Evolutionary conservation across 2,113 vertebrate species (phyloP).

Genomic region (Pelecanus crispus): DNA sequence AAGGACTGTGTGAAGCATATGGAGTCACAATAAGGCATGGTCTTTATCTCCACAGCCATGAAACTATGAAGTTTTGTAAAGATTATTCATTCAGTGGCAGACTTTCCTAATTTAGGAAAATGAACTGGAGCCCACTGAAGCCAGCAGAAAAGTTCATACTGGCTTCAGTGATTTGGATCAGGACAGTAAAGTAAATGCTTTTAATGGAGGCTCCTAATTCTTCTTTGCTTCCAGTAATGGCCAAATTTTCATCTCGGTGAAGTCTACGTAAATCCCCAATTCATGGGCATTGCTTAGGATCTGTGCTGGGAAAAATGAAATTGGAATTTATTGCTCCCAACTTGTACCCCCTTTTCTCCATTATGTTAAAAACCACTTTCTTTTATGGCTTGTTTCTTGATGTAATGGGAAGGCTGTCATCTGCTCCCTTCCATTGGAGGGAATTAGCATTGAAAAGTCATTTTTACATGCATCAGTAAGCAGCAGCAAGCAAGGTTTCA

Average conservation of each 20-base stretch:
- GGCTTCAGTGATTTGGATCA: not conserved
- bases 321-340: not conserved
- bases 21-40: not conserved
- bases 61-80: not conserved
- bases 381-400: not conserved
- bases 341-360: not conserved
- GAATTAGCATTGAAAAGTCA: not conserved
- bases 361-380: not conserved
- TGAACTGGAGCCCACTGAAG: not conserved
- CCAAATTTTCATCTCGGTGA: not conserved
- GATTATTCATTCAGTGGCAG: not conserved
- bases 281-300: not conserved
- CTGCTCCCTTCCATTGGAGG: not conserved
- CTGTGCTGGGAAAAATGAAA: not conserved
- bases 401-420: not conserved
- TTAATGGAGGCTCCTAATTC: not conserved
- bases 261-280: not conserved
- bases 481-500: not conserved
- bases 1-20: not conserved
- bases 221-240: not conserved
- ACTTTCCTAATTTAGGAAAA: not conserved
- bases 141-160: not conserved
- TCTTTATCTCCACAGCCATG: not conserved
- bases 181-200: not conserved
- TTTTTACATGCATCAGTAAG: not conserved